phyloP scores from a whole-genome alignment of 2,797 vertebrate species.

The Threskiornis aethiopicus region DNA sequence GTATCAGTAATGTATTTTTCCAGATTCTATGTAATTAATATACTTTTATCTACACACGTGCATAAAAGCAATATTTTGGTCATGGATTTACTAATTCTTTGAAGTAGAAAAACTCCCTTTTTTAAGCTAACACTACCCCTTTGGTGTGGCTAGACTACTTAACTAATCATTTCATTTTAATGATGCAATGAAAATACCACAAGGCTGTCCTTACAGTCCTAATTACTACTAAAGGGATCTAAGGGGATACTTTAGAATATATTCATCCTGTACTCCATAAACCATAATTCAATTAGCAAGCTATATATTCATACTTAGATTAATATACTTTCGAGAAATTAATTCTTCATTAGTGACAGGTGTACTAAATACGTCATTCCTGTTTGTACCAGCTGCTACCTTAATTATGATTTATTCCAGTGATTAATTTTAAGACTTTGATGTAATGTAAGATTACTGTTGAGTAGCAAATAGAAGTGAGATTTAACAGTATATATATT shows the following conservation, averaged over 20 bases:
- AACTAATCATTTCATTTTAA: slow-evolving; percentile 37
- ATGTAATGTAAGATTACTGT: slow-evolving; percentile 1
- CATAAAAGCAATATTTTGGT: not conserved
- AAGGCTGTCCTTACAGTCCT: slow-evolving; percentile 10
- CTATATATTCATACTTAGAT: not conserved
- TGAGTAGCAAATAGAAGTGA: slow-evolving; percentile 21
- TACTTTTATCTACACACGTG: not conserved
- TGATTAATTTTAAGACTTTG: slow-evolving; percentile 28
- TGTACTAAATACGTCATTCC: slow-evolving; percentile 18
- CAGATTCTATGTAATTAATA: not conserved
- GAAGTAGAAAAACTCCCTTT: not conserved
- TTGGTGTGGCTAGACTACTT: not conserved
- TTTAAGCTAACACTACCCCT: not conserved
- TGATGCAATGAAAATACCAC: slow-evolving; percentile 36
- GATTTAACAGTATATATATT: slow-evolving; percentile 33
- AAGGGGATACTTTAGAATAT: not conserved
- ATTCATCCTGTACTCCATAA: not conserved
- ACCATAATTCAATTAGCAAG: slow-evolving; percentile 33
- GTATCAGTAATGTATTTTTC: not conserved
- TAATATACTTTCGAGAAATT: slow-evolving; percentile 21
- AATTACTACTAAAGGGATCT: slow-evolving; percentile 22
- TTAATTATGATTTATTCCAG: slow-evolving; percentile 35
- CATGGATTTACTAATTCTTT: not conserved
- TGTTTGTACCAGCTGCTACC: not conserved
- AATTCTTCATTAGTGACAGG: slow-evolving; percentile 37